Conservation (phyloP, 2,888 invertebrate species). For the Zelleria hepariella region DNA sequence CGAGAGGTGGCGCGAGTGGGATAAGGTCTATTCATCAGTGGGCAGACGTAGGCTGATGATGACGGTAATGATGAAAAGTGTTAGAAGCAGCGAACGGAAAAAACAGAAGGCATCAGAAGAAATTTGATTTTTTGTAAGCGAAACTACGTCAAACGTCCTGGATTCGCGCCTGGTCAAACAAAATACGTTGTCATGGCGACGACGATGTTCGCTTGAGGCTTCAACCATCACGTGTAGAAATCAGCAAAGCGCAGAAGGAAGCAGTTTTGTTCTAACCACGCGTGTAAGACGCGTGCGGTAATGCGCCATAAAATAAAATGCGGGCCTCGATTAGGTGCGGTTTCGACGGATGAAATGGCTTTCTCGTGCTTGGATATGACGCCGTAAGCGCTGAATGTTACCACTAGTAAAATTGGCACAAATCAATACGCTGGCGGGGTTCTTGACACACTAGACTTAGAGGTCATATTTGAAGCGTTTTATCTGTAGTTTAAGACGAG, state of each 20-base stretch:
- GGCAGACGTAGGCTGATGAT: no score
- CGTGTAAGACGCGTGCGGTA: neutral
- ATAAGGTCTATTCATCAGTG: no score
- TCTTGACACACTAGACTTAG: neutral
- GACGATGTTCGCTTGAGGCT: neutral
- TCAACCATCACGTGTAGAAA: neutral
- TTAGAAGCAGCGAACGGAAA: no score
- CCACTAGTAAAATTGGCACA: neutral
- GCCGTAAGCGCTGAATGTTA: neutral
- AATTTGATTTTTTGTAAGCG: no score
- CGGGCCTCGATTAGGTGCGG: neutral
- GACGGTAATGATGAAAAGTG: no score
- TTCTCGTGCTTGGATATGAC: neutral
- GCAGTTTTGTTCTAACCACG: neutral
- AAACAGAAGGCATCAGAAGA: no score
- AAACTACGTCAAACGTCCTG: no score
- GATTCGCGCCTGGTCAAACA: no score
- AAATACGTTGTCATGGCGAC: neutral
- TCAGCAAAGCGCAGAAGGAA: neutral
- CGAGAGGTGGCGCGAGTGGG: no score
- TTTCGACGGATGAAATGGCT: neutral
- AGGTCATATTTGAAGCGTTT: neutral
- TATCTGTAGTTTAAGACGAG: neutral
- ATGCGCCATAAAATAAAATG: slow-evolving; percentile 30
- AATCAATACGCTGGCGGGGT: neutral